Base-by-base conservation (phyloP, 2,888 invertebrate species). In the Lapara coniferarum region DNA sequence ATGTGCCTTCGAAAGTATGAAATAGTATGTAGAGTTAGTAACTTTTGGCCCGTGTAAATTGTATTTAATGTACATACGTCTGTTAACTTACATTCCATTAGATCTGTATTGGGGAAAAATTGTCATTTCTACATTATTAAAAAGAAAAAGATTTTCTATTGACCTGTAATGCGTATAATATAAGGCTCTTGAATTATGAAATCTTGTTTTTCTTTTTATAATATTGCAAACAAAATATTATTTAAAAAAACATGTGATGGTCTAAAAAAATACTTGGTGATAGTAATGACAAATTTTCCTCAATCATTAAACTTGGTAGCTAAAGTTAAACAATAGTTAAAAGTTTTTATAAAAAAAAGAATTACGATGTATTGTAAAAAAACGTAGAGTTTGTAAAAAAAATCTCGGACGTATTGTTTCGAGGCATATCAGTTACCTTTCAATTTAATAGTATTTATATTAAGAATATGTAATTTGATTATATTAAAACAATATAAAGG, bases 1-100 rank as follows among this genome's bases (percentile, higher is more conserved):
- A 91, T 91, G 93, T 93, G 93, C 93, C 93, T 93, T 93, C 89
- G 81, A 91, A 84, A 85, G 87, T 88, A 89, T 86, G 81, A 85
- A 83, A 85, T 91, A 86, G 83, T 80, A 70, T 83, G 78, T 87
- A 84, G 82, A 72, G 71, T 80, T 89, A 89, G 89, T 84, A 83
- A 83, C 81, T 78, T 85, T 88, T 78, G 88, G 84, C 85, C 83
- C 89, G 87, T 87, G 79, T 84, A 85, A 85, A 82, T 88, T 84
- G 79, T 81, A 84, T 78, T 71, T 81, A 78, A 77, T 84, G 82
- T 83, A 84, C 80, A 84, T 83, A 84, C 72, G 70, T 73, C 72
- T 74, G 72, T 75, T 73, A 78, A 71, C 19, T 63, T 68, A 69
- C 63, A 63, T 63, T 63, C 63, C 63, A 63, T 46, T 19, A 8